These are phyloP conservation scores for Carassius auratus DNA, from an alignment of 2,113 vertebrate species.

Conservation along the genomic window DNA sequence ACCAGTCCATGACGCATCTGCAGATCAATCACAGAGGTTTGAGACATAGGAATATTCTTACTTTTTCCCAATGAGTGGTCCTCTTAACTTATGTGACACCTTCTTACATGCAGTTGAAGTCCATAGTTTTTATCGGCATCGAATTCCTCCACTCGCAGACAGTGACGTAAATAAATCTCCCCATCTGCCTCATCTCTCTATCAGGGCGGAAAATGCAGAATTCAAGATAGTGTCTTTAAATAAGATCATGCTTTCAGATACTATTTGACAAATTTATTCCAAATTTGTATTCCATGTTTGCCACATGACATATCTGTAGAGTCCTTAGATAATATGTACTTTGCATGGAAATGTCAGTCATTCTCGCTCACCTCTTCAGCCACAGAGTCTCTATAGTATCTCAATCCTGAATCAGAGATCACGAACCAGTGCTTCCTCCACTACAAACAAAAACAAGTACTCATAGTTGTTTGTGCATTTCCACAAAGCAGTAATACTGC, in stretches of 20 bases:
- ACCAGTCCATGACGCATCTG: conserved; percentile 87
- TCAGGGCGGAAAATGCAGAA: conserved; percentile 33
- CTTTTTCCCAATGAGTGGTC: background rate
- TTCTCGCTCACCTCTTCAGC: conserved; percentile 86
- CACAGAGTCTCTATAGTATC: conserved; percentile 89
- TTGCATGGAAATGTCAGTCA: background rate
- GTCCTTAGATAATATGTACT: background rate
- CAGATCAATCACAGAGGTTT: background rate
- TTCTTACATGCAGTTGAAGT: conserved; percentile 88
- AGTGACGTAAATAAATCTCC: conserved; percentile 85
- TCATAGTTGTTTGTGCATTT: background rate
- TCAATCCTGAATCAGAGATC: conserved; percentile 83
- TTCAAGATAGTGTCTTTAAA: background rate
- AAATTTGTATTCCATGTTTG: background rate
- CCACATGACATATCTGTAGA: background rate
- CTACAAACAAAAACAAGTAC: conserved; percentile 68
- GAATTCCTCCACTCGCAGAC: conserved; percentile 84
- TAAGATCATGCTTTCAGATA: background rate
- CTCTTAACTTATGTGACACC: background rate
- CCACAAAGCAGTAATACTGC: background rate
- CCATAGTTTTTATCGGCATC: conserved; percentile 91
- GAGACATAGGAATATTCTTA: background rate
- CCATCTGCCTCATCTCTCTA: conserved; percentile 90
- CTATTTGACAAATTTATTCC: background rate
- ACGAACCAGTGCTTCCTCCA: conserved; percentile 99